Percentiles rank a stretch among this genome's conserved stretches.
Evolutionary conservation across 2,888 invertebrate genomes (phyloP).

Genomic region (Drymonia ruficornis): DNA sequence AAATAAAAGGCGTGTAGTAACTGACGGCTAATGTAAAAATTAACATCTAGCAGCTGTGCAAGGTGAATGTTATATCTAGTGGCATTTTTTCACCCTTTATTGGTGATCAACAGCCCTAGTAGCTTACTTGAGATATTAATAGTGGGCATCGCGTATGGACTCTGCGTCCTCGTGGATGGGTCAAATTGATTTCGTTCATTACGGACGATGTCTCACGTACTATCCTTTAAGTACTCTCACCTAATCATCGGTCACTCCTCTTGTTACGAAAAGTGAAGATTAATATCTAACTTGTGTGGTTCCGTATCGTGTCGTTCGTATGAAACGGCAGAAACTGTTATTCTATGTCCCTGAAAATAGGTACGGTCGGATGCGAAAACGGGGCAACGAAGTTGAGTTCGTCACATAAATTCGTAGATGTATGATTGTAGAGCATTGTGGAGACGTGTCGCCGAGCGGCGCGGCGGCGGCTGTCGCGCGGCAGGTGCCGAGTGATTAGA

Average conservation of each 20-base stretch:
- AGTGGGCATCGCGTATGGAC: constrained; percentile 22
- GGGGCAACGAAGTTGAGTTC: constrained; percentile 18
- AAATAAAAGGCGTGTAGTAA: too few relatives aligned
- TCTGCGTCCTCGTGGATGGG: constrained; percentile 26
- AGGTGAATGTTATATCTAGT: too few relatives aligned
- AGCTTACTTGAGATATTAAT: constrained; percentile 17
- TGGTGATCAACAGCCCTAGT: neutral
- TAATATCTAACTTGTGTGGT: too few relatives aligned
- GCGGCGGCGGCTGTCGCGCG: neutral
- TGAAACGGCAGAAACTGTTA: too few relatives aligned
- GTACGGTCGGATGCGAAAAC: neutral
- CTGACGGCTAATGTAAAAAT: too few relatives aligned
- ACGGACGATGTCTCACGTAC: constrained; percentile 35
- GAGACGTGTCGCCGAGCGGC: constrained; percentile 2
- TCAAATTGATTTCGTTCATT: constrained; percentile 38
- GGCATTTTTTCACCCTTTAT: neutral
- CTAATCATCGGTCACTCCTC: constrained; percentile 3
- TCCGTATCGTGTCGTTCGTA: too few relatives aligned
- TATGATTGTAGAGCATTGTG: constrained; percentile 22
- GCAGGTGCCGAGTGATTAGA: constrained; percentile 16
- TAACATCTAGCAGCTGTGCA: too few relatives aligned
- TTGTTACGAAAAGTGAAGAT: neutral
- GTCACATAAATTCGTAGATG: constrained; percentile 23
- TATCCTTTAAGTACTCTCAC: constrained; percentile 22
- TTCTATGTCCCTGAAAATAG: too few relatives aligned